Conservation (phyloP, 2,113 vertebrate species). For the Panthera tigris region DNA sequence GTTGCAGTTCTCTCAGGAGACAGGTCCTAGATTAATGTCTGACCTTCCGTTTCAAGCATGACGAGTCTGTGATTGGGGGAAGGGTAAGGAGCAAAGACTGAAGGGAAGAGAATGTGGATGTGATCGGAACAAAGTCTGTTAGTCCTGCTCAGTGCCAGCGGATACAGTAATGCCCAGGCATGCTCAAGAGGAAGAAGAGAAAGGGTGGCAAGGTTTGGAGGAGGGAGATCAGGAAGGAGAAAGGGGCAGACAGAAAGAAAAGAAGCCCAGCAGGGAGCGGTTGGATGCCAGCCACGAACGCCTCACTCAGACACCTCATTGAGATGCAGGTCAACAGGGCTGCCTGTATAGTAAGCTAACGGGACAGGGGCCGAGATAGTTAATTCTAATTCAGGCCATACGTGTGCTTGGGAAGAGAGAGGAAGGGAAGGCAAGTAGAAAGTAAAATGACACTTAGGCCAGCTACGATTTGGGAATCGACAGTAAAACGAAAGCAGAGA, state of each 20-base stretch:
- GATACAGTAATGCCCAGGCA: neutral
- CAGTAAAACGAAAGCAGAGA: neutral
- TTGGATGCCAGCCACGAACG: neutral
- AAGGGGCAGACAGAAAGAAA: neutral
- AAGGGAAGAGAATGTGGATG: neutral
- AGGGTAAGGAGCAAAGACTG: neutral
- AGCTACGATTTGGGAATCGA: neutral
- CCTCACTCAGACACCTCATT: neutral
- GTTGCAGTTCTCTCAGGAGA: conserved; percentile 22
- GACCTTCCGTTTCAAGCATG: conserved; percentile 14
- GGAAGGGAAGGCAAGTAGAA: neutral
- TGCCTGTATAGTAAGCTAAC: neutral
- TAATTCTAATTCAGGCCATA: neutral
- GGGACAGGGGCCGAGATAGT: neutral
- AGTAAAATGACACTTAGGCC: neutral
- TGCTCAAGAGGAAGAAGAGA: neutral
- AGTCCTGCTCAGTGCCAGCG: neutral
- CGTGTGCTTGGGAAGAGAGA: neutral
- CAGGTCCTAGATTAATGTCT: conserved; percentile 32
- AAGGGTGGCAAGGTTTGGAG: neutral
- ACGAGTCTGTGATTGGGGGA: neutral
- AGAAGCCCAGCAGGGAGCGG: neutral
- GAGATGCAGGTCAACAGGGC: neutral
- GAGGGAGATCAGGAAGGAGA: neutral
- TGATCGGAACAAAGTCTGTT: neutral